These are phyloP conservation scores for Enteromius anoplus DNA, from an alignment of 2,797 vertebrate genomes.

Conservation along the genomic window DNA sequence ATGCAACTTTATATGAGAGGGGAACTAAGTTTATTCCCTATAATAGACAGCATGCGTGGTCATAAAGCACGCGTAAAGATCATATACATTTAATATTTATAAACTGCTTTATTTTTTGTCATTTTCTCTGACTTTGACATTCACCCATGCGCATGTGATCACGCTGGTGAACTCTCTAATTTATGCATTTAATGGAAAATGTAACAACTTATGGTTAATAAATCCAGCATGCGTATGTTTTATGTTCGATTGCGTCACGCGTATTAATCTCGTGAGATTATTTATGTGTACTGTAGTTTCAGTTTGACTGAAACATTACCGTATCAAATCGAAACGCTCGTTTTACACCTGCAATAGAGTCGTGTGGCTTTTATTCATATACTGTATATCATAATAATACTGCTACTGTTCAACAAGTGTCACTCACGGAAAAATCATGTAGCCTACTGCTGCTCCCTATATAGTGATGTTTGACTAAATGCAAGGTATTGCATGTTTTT, in stretches of 20 bases:
- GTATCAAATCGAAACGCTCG: not conserved
- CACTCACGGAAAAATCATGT: not conserved
- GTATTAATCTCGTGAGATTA: not conserved
- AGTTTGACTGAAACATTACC: not conserved
- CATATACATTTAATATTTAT: not conserved
- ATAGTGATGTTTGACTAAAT: not conserved
- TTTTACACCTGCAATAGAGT: not conserved
- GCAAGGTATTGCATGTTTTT: no score
- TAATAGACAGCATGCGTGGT: not conserved
- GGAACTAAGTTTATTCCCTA: slow-evolving; percentile 17
- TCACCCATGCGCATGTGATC: not conserved
- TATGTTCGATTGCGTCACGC: not conserved
- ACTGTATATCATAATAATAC: not conserved
- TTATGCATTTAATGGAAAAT: not conserved
- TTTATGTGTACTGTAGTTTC: slow-evolving; percentile 6
- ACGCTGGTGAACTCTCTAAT: not conserved
- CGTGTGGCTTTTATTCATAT: not conserved
- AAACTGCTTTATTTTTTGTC: not conserved
- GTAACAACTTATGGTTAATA: not conserved
- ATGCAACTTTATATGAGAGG: slow-evolving; percentile 28
- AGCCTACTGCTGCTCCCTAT: not conserved
- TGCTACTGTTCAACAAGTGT: slow-evolving; percentile 29
- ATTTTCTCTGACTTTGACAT: not conserved
- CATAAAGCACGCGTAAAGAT: not conserved
- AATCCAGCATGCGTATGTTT: not conserved